phyloP scores from a whole-genome alignment of 2,113 vertebrate species.

The Colossoma macropomum region DNA sequence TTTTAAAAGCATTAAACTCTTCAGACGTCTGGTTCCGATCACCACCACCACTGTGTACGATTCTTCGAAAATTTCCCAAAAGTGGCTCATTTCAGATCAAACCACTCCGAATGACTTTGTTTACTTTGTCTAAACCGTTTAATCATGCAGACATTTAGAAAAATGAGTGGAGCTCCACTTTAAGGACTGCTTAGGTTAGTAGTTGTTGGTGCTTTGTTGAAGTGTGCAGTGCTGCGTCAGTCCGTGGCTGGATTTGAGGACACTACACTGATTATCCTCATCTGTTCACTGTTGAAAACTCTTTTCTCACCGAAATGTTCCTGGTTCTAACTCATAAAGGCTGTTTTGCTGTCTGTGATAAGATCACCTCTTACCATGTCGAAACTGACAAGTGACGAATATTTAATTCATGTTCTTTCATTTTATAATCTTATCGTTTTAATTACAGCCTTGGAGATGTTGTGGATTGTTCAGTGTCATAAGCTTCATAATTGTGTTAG shows the following conservation, averaged over 20 bases:
- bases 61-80: too few species aligned
- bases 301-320: neutral
- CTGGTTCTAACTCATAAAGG: neutral
- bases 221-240: neutral
- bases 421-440: neutral
- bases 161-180: neutral
- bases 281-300: slow-evolving; percentile 4
- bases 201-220: neutral
- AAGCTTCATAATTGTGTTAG: slow-evolving; percentile 6
- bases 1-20: too few species aligned
- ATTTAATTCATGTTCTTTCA: neutral
- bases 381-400: neutral
- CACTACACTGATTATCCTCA: neutral
- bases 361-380: neutral
- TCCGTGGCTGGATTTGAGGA: neutral
- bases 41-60: too few species aligned
- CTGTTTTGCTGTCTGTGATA: neutral
- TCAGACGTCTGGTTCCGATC: too few species aligned
- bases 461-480: slow-evolving; percentile 7
- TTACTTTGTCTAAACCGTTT: too few species aligned
- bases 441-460: neutral
- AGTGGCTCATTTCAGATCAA: too few species aligned
- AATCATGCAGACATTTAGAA: too few species aligned
- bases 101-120: too few species aligned
- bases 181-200: slow-evolving; percentile 2